phyloP scores from a whole-genome alignment of 2,113 vertebrate species.

The Leptodactylus fuscus region DNA sequence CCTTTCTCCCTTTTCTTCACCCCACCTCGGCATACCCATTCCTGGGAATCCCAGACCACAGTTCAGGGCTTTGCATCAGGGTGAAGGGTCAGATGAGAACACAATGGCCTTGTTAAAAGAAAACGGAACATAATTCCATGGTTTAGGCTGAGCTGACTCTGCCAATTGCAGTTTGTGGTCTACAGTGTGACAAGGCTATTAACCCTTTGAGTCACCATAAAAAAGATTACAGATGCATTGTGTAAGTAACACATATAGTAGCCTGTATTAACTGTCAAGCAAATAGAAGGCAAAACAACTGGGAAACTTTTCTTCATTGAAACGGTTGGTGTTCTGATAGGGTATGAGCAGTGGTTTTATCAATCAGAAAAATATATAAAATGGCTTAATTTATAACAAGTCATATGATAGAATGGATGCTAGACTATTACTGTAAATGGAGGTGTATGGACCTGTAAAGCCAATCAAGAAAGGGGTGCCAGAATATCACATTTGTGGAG shows the following conservation, averaged over 20 bases:
- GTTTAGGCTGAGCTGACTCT: conserved; percentile 68
- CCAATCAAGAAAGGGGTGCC: too few species aligned
- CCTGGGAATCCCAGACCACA: conserved; percentile 76
- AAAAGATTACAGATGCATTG: conserved; percentile 9
- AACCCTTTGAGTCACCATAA: conserved; percentile 13
- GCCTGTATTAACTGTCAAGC: neutral
- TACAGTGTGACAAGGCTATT: conserved; percentile 25
- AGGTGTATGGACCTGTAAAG: too few species aligned
- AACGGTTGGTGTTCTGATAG: neutral
- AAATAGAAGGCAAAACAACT: neutral
- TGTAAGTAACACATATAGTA: neutral
- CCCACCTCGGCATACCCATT: conserved; percentile 68
- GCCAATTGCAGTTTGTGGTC: conserved; percentile 61
- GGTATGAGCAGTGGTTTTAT: neutral
- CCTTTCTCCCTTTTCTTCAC: conserved; percentile 64
- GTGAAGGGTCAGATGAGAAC: conserved; percentile 81
- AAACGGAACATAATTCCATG: conserved; percentile 76
- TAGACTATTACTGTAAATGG: too few species aligned
- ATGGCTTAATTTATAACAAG: too few species aligned
- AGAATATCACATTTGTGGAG: too few species aligned
- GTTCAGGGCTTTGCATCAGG: conserved; percentile 73
- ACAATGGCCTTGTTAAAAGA: conserved; percentile 76
- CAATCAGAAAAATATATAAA: neutral
- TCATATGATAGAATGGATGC: too few species aligned
- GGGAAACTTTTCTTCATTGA: neutral